Evolutionary conservation across 2,113 vertebrate genomes (phyloP).

Genomic region (Rhipidura dahli): DNA sequence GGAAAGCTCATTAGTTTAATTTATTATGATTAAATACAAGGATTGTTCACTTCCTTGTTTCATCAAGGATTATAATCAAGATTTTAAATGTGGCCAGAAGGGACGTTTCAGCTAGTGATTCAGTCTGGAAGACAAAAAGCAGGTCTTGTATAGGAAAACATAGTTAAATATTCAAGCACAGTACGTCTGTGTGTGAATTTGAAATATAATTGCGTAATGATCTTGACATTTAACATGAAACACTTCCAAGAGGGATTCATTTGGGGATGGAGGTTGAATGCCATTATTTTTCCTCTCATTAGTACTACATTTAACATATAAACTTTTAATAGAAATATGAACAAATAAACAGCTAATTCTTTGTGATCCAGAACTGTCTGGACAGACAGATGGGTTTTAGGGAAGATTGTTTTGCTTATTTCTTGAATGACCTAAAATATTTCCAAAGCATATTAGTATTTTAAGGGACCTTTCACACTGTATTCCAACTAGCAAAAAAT

Average conservation of each 20-base stretch:
- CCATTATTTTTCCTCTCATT: background rate
- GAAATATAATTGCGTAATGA: background rate
- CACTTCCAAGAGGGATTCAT: background rate
- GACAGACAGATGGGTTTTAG: background rate
- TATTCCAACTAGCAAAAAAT: background rate
- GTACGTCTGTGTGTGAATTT: background rate
- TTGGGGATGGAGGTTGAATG: background rate
- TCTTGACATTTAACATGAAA: background rate
- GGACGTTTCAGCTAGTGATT: constrained; percentile 24
- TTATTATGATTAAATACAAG: constrained; percentile 51
- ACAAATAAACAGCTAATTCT: background rate
- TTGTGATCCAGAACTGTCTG: background rate
- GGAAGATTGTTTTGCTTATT: background rate
- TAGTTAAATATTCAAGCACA: constrained; percentile 1
- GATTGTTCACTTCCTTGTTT: constrained; percentile 19
- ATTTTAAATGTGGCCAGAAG: constrained; percentile 32
- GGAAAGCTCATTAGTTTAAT: constrained; percentile 45
- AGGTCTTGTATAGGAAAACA: background rate
- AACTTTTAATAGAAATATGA: background rate
- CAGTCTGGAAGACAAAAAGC: background rate
- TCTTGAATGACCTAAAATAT: background rate
- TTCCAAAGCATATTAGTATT: background rate
- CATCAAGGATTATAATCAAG: constrained; percentile 37
- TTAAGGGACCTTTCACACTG: background rate
- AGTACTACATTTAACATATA: background rate